These are phyloP conservation scores for Amaurobius ferox DNA, from an alignment of 2,888 invertebrate species.

Conservation along the genomic window DNA sequence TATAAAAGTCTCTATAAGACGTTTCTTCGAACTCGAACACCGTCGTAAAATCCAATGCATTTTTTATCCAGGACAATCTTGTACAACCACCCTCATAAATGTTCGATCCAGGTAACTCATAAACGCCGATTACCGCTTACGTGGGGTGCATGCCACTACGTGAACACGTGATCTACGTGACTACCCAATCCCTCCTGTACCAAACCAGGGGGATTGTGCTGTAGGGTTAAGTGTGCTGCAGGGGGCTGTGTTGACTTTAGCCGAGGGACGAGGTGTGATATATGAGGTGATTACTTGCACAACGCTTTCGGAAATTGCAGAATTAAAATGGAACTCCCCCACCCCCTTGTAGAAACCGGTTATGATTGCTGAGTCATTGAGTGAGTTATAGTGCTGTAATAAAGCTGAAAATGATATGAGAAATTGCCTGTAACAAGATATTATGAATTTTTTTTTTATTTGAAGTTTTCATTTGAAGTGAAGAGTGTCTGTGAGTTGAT, in stretches of 20 bases:
- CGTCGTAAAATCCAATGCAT: too few species aligned
- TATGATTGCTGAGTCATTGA: slow-evolving; percentile 24
- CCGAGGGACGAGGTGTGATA: slow-evolving; percentile 57
- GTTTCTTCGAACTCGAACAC: too few species aligned
- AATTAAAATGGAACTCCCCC: slow-evolving; percentile 47
- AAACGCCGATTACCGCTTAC: slow-evolving; percentile 47
- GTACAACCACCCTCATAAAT: slow-evolving; percentile 10
- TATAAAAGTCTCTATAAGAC: too few species aligned
- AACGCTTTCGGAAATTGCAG: slow-evolving; percentile 59
- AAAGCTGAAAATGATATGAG: neutral
- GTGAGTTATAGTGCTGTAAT: neutral
- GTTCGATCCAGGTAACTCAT: slow-evolving; percentile 18
- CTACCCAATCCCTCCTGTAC: neutral
- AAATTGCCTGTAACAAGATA: neutral
- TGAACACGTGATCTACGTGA: slow-evolving; percentile 37
- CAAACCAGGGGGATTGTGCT: slow-evolving; percentile 5
- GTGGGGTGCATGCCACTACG: slow-evolving; percentile 42
- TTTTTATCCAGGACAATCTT: neutral
- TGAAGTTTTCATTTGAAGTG: too few species aligned
- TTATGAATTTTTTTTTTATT: too few species aligned
- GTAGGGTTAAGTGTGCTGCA: slow-evolving; percentile 26
- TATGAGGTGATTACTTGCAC: slow-evolving; percentile 59
- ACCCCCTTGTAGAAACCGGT: neutral
- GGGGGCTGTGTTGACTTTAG: slow-evolving; percentile 58
- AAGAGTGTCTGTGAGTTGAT: too few species aligned